Conservation (phyloP, 2,797 vertebrate species). For the Scarus forsteni region DNA sequence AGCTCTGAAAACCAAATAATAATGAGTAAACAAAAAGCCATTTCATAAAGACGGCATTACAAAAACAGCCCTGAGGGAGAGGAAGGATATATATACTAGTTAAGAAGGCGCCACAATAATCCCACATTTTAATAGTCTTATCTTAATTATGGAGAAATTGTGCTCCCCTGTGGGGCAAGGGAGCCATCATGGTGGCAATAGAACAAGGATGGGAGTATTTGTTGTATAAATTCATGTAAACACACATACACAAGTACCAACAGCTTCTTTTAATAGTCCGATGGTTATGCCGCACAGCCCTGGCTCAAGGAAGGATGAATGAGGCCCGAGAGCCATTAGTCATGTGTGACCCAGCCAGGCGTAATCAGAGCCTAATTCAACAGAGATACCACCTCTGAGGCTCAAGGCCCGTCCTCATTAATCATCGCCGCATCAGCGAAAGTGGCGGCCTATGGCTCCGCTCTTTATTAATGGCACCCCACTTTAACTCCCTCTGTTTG, state of each 20-base stretch:
- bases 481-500: conserved; percentile 57
- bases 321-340: conserved; percentile 67
- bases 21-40: conserved; percentile 74
- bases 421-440: conserved; percentile 71
- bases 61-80: conserved; percentile 50
- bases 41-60: conserved; percentile 68
- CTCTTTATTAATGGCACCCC: conserved; percentile 66
- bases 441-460: conserved; percentile 41
- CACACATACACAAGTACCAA: conserved; percentile 9
- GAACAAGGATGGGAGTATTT: conserved; percentile 42
- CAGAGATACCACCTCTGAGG: conserved; percentile 73
- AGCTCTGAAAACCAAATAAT: conserved; percentile 61
- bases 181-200: conserved; percentile 43
- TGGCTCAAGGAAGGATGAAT: conserved; percentile 63
- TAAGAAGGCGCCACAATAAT: conserved; percentile 55
- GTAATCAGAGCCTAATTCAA: conserved; percentile 78
- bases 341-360: conserved; percentile 73
- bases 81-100: conserved; percentile 47
- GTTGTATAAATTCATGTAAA: conserved; percentile 38
- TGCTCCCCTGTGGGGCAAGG: conserved; percentile 38
- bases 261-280: conserved; percentile 12
- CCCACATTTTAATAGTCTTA: conserved; percentile 57
- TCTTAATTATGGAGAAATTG: conserved; percentile 73
- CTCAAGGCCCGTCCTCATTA: conserved; percentile 65
- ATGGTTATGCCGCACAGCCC: conserved; percentile 36